Base-by-base conservation (phyloP, 2,888 invertebrate species). In the Conus canariensis region DNA sequence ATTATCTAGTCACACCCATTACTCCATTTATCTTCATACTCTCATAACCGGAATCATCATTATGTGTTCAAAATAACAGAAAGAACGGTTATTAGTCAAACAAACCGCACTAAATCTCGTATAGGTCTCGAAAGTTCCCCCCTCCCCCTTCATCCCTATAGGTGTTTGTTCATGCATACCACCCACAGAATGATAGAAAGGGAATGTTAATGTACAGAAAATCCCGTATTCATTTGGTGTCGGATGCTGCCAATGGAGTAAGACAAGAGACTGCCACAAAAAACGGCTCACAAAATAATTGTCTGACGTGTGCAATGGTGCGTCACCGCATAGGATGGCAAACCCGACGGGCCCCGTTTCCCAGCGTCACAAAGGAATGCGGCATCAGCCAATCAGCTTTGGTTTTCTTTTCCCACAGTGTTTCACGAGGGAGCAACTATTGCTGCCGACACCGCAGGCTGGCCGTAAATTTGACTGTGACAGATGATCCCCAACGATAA, bases 301-400 rank as follows among this genome's bases (percentile, higher is more conserved):
- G 56, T 83, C 82, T 83, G 58, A 83, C 82, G 58, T 80, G 82
- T 10, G 82, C 82, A 83, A 83, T 25, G 82, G 82, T 83, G 82
- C 82, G 82, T 83, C 82, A 83, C 82, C 82, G 58, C 19, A 19
- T 83, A 45, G 77, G 56, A 83, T 83, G 82, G 77, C 82, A 25
- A 58, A 19, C 22, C 82, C 14, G 30, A 14, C 30, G 77, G 58
- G 58, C 58, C 58, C 82, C 82, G 7, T 58, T 58, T 58, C 82
- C 58, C 82, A 83, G 85, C 90, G 91, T 85, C 90, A 92, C 80
- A 88, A 89, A 90, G 92, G 92, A 87, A 90, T 85, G 70, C 89
- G 83, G 90, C 88, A 83, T 88, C 80, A 45, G 56, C 88, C 88
- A 88, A 88, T 88, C 82, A 88, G 30, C 80, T 59, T 5, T 22